phyloP scores from a whole-genome alignment of 2,888 invertebrate species.

The Zonitis immaculata region DNA sequence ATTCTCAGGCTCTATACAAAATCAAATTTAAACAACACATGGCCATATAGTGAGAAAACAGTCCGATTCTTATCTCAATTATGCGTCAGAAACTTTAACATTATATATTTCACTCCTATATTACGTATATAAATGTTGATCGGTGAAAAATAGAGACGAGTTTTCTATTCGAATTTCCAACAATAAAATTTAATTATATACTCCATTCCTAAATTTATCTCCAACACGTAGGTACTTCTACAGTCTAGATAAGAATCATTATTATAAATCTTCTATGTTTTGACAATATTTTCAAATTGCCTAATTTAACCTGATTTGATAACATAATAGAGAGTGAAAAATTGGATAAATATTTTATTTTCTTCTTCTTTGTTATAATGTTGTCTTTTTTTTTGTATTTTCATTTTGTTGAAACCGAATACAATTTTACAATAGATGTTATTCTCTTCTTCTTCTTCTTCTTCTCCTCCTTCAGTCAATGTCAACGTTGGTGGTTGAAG shows the following conservation, averaged over 20 bases:
- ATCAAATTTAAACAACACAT: constrained; percentile 13
- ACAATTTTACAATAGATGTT: neutral
- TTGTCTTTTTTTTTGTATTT: neutral
- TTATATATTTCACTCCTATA: no score
- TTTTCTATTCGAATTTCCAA: neutral
- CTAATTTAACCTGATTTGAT: constrained; percentile 6
- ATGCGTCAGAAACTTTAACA: neutral
- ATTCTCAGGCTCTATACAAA: constrained; percentile 15
- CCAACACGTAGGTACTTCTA: neutral
- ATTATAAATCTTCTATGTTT: constrained; percentile 5
- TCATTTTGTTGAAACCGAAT: neutral
- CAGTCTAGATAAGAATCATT: neutral
- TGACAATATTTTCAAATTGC: constrained; percentile 4
- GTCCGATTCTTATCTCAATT: constrained; percentile 8
- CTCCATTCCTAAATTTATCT: neutral
- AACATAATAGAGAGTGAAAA: neutral
- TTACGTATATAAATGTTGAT: no score
- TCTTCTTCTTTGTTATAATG: neutral
- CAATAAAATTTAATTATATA: neutral
- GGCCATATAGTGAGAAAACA: constrained; percentile 6
- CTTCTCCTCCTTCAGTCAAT: constrained; percentile 5
- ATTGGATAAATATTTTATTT: neutral
- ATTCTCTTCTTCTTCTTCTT: no score
- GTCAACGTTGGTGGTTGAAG: constrained; percentile 1
- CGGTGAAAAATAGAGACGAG: no score